Evolutionary conservation across 1,140 invertebrate genomes (phyloP), one percentile per base, ranked within the genome.

Genomic region (Saccostrea echinata): DNA sequence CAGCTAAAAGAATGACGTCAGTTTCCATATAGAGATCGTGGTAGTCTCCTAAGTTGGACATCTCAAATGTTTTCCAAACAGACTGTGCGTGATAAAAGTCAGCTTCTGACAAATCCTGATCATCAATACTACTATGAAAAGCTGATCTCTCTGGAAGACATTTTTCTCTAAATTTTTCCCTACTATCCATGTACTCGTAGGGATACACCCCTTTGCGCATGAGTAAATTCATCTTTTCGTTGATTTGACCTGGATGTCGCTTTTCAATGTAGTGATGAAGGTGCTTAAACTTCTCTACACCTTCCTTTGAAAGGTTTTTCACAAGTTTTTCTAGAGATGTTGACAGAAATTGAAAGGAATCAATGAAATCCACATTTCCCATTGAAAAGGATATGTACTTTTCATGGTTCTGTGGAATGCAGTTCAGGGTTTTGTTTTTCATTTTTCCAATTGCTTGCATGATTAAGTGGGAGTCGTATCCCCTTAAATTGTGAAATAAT

Each of bases 401-500:
- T 43, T 84, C 80, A 24, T 83, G 64, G 53, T 83, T 85, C 11
- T 88, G 57, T 3, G 88, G 84, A 71, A 88, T 86, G 52, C 84
- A 88, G n/a, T 86, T 83, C 2, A 88, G 30, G 3, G 51, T n/a
- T 53, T 87, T 86, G 51, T 89, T 27, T 24, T 86, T 84, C 52
- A 89, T 64, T 61, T 89, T 89, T 21, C 85, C 88, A 21, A 86
- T 87, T 0, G 88, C 85, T 52, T 86, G 35, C 64, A 88, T 88
- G 71, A 88, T 88, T 9, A 88, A 21, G 30, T 85, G 35, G 30
- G 85, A 53, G 55, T 95, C 93, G 91, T 94, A 95, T 13, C 91
- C 91, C 43, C 81, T 84, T 80, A 90, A n/a, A 61, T 81, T 30
- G 90, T 95, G 95, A 88, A 95, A 94, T 85, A 94, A 89, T 55